These are phyloP conservation scores for Bagarius yarrelli DNA, from an alignment of 2,113 vertebrate genomes.

Conservation along the genomic window DNA sequence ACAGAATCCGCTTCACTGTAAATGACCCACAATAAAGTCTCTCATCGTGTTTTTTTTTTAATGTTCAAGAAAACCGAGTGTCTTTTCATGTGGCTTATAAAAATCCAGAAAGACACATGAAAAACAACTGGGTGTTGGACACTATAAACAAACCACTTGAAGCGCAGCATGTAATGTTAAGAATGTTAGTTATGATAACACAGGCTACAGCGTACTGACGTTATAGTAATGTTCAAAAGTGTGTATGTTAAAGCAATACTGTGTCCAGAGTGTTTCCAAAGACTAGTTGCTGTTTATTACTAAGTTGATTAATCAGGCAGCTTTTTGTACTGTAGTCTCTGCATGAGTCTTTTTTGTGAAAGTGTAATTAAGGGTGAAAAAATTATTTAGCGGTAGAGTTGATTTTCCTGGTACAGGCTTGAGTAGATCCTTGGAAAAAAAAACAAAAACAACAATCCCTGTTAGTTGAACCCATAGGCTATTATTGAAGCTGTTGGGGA, in stretches of 20 bases:
- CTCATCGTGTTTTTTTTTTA: constrained; percentile 42
- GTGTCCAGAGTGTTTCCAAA: constrained; percentile 4
- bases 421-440: background rate
- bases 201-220: constrained; percentile 10
- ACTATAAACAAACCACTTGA: constrained; percentile 49
- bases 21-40: constrained; percentile 48
- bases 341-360: background rate
- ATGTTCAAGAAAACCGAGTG: constrained; percentile 27
- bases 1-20: constrained; percentile 44
- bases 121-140: constrained; percentile 49
- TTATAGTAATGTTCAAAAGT: constrained; percentile 30
- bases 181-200: constrained; percentile 47
- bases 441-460: background rate
- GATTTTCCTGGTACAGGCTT: background rate
- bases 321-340: constrained; percentile 8
- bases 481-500: background rate
- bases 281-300: constrained; percentile 18
- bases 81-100: constrained; percentile 46
- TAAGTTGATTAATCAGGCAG: constrained; percentile 3
- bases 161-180: constrained; percentile 40
- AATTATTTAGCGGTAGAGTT: background rate
- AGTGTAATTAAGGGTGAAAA: background rate
- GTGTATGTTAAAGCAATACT: background rate
- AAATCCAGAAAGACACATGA: constrained; percentile 46
- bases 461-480: background rate